phyloP scores from a whole-genome alignment of 2,113 vertebrate species.

The Myiozetetes cayanensis region DNA sequence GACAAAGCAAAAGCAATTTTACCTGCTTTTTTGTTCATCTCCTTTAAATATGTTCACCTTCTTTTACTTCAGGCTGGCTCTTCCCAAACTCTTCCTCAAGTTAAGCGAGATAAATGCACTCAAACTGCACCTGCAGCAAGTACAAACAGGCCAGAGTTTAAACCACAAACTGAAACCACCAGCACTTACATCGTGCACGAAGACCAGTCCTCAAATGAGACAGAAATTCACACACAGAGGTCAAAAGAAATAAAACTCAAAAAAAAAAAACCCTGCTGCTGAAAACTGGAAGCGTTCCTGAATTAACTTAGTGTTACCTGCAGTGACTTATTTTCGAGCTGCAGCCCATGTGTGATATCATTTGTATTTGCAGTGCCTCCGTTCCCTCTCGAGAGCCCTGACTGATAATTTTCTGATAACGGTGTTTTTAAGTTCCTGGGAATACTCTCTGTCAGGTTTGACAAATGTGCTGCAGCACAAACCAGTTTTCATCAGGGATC shows the following conservation, averaged over 20 bases:
- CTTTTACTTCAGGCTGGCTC: not conserved
- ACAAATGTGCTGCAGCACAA: not conserved
- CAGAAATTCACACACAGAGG: not conserved
- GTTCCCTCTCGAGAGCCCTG: rapidly evolving
- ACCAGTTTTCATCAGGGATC: not conserved
- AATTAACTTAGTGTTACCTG: not conserved
- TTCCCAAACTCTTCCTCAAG: not conserved
- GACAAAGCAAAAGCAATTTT: not conserved
- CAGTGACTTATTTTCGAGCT: not conserved
- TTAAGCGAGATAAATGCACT: not conserved
- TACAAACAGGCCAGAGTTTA: not conserved
- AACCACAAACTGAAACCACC: not conserved
- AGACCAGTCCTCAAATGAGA: not conserved
- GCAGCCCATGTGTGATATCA: rapidly evolving
- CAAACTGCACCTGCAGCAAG: not conserved
- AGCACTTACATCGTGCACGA: not conserved
- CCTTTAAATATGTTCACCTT: not conserved
- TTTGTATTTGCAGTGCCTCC: not conserved
- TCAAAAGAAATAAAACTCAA: not conserved
- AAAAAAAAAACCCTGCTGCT: not conserved
- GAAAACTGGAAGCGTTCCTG: not conserved
- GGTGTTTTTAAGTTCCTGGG: not conserved
- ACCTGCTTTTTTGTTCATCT: not conserved
- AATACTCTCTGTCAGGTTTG: not conserved
- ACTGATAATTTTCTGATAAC: rapidly evolving